Conservation (phyloP, 2,797 vertebrate species). For the Onychomys arenicola region DNA sequence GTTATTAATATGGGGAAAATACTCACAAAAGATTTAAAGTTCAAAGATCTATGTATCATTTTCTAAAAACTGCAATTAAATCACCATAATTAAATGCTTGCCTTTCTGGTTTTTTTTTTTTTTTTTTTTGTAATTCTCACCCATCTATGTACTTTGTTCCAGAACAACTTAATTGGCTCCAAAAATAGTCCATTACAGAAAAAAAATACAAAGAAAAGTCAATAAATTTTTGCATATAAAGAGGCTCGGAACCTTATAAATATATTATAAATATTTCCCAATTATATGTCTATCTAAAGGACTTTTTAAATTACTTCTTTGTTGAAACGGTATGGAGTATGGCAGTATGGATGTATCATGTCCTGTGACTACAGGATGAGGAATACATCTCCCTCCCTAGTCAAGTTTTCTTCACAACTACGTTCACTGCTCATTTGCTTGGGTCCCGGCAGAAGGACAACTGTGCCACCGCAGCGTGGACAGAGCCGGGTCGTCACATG, state of each 20-base stretch:
- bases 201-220: constrained; percentile 42
- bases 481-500: neutral
- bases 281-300: constrained; percentile 17
- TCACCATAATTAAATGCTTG: constrained; percentile 49
- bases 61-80: constrained; percentile 24
- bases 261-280: constrained; percentile 9
- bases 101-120: neutral
- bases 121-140: neutral
- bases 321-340: constrained; percentile 33
- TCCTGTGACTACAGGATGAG: neutral
- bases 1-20: neutral
- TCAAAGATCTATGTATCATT: neutral
- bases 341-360: neutral
- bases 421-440: neutral
- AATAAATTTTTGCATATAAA: constrained; percentile 48
- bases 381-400: neutral
- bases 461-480: neutral
- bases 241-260: neutral
- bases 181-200: constrained; percentile 48
- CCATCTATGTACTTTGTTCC: neutral
- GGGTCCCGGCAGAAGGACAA: neutral
- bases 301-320: constrained; percentile 20
- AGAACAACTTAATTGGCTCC: constrained; percentile 52
- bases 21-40: constrained; percentile 12
- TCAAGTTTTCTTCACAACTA: neutral